Evolutionary conservation across 2,113 vertebrate genomes (phyloP), one percentile per base, ranked within the genome.

Genomic region (Nesogale talazaci): DNA sequence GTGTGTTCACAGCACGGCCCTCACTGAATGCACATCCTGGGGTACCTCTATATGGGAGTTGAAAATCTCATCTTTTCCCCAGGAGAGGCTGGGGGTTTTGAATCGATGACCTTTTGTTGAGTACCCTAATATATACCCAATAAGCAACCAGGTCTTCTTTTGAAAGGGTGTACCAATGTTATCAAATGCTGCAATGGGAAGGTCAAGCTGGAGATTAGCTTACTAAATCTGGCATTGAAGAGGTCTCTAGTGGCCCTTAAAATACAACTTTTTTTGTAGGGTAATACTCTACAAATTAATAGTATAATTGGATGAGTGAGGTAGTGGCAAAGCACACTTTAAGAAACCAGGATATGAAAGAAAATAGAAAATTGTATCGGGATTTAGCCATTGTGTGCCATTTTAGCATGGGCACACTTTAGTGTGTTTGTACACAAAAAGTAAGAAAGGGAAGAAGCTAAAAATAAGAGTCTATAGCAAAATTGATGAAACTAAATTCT

Each of bases 171-270:
- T 10, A 52, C 46, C 46, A 52, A 11, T 12, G 14, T 52, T 52
- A 84, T 69, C 63, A 91, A 91, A 90, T 40, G 27, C 16, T 84
- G 11, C 34, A 88, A 46, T 80, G 74, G 79, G 25, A 67, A 95
- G 34, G 5, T 84, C 74, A 81, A 89, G 76, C 84, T 11, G 10
- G 11, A 19, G 1, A 67, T 75, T 84, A 52, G 9, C 46, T 52
- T 8, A 52, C 14, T 52, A 34, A 9, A 46, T n/a, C 19, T 59
- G 4, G 34, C 74, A 87, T 76, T 36, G 78, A 83, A 88, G 75
- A 34, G 4, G 16, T 72, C 57, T 61, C 25, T 61, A 91, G 3
- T 88, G 42, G 65, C 36, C 27, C 3, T 88, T 88, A 69, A 79
- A 25, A 61, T 46, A 16, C 46, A 91, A 91, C 2, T 42, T 1